Percentiles rank a stretch among this genome's conserved stretches.
Conservation (phyloP, 30 jellyfish, hydroid and myxozoan genomes). For the Hydra vulgaris region DNA sequence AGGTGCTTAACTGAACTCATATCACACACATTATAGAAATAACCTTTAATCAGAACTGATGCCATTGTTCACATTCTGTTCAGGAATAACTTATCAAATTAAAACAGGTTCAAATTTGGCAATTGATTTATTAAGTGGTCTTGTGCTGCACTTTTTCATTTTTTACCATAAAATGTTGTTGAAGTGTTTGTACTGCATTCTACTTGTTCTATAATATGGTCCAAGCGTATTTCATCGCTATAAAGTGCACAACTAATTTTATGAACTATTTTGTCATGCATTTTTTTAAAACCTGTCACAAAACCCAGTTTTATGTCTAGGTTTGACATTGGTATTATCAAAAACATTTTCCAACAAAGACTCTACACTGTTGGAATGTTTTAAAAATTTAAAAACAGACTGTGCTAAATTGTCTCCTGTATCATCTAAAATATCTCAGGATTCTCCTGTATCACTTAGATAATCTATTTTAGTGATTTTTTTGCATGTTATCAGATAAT, state of each 20-base stretch:
- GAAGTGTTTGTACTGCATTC: not conserved
- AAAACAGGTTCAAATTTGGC: not conserved
- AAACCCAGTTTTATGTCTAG: not conserved
- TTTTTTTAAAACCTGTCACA: not conserved
- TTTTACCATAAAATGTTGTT: not conserved
- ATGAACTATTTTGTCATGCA: not conserved
- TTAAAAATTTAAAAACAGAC: no score
- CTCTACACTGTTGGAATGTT: not conserved
- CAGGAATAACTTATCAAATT: not conserved
- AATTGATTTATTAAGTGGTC: no score
- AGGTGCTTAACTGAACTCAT: not conserved
- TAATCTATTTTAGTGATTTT: no score
- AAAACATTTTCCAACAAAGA: not conserved
- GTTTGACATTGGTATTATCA: not conserved
- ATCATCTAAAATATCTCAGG: no score
- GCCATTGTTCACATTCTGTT: not conserved
- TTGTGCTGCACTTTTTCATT: not conserved
- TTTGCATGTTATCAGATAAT: no score
- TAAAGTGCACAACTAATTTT: not conserved
- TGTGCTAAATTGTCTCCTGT: no score
- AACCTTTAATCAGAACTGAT: not conserved
- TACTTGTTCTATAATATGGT: not conserved
- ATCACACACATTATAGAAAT: not conserved
- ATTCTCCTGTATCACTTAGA: no score
- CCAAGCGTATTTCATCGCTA: not conserved